Conservation (phyloP, 1,140 invertebrate species). For the Diuraphis noxia region DNA sequence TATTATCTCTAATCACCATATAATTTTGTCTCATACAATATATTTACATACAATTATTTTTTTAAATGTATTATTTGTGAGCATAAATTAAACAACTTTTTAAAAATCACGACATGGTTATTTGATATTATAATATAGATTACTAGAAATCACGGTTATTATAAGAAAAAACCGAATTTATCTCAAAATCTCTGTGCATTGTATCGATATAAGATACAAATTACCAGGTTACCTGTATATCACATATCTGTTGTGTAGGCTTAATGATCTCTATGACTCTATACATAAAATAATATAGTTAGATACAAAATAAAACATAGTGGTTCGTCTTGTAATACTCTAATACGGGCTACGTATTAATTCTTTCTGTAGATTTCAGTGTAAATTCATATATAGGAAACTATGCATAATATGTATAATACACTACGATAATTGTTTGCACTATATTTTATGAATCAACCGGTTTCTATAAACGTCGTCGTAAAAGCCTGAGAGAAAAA, state of each 20-base stretch:
- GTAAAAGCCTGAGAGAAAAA: not conserved
- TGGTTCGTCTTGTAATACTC: too few relatives aligned
- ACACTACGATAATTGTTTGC: not conserved
- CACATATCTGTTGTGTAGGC: too few relatives aligned
- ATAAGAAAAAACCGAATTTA: not conserved
- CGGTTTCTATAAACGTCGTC: not conserved
- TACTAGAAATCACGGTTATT: not conserved
- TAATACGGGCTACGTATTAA: not conserved
- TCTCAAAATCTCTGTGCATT: not conserved
- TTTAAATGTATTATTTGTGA: not conserved
- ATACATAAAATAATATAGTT: too few relatives aligned
- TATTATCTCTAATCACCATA: not conserved
- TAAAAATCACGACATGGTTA: not conserved
- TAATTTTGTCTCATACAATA: not conserved
- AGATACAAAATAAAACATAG: too few relatives aligned
- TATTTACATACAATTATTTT: not conserved
- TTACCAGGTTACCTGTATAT: too few relatives aligned
- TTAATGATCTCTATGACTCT: too few relatives aligned
- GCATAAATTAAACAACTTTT: not conserved
- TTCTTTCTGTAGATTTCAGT: not conserved
- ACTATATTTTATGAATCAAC: not conserved
- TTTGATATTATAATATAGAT: not conserved
- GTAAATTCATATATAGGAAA: not conserved
- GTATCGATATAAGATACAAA: too few relatives aligned
- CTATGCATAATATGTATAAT: too few relatives aligned